phyloP scores from a whole-genome alignment of 2,888 invertebrate species.

The Gandaritis pyraliata region DNA sequence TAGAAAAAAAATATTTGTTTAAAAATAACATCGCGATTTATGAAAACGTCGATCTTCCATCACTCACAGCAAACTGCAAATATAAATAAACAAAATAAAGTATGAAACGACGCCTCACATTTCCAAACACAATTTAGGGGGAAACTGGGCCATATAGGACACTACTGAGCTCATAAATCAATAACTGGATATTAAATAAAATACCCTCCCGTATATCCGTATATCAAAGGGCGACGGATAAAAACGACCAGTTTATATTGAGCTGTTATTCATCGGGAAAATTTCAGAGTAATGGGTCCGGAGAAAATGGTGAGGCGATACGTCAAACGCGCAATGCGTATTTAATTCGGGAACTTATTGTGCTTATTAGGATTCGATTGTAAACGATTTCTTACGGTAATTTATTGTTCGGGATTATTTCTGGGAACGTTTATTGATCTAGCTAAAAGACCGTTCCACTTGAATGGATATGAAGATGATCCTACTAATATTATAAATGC shows the following conservation, averaged over 20 bases:
- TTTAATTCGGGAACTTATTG: constrained; percentile 73
- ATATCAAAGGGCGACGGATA: constrained; percentile 69
- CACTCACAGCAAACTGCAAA: background rate
- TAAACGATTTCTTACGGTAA: constrained; percentile 58
- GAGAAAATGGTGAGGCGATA: constrained; percentile 51
- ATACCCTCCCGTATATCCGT: constrained; percentile 72
- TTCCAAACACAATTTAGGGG: constrained; percentile 65
- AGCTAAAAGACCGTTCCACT: constrained; percentile 9
- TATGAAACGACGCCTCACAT: constrained; percentile 56
- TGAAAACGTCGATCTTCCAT: background rate
- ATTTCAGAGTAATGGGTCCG: constrained; percentile 45
- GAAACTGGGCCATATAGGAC: constrained; percentile 56
- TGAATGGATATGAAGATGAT: background rate
- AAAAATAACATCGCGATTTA: no score
- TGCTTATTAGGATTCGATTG: constrained; percentile 68
- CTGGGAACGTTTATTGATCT: constrained; percentile 35
- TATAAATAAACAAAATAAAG: constrained; percentile 53
- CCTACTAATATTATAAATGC: no score
- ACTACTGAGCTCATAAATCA: constrained; percentile 71
- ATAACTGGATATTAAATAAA: constrained; percentile 80
- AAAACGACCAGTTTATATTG: constrained; percentile 60
- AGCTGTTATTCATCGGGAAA: constrained; percentile 41
- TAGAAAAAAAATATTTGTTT: no score
- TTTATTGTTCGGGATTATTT: constrained; percentile 51
- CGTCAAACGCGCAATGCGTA: constrained; percentile 68